Conservation (phyloP, 2,113 vertebrate genomes). For the Laterallus jamaicensis region DNA sequence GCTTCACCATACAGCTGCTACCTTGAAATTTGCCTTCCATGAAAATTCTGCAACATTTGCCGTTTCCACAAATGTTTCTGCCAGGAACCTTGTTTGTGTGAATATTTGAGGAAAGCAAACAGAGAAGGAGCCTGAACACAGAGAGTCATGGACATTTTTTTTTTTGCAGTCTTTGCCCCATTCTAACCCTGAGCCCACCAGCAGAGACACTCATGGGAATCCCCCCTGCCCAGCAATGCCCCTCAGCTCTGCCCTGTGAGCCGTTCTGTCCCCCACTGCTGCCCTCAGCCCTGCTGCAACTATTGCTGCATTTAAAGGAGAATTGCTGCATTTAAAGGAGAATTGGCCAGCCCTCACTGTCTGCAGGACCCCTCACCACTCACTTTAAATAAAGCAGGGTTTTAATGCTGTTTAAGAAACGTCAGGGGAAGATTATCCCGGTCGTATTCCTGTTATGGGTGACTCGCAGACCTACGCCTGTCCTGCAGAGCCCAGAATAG, state of each 20-base stretch:
- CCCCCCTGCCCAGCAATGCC: neutral
- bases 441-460: neutral
- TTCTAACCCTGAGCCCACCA: neutral
- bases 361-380: neutral
- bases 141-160: neutral
- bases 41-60: slow-evolving; percentile 43
- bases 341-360: neutral
- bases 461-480: neutral
- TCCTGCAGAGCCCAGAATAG: neutral
- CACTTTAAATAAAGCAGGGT: neutral
- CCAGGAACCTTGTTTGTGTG: slow-evolving; percentile 30
- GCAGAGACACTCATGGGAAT: neutral
- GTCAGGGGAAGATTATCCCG: neutral
- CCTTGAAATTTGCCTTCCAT: neutral
- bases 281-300: neutral
- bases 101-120: slow-evolving; percentile 54
- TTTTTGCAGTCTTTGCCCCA: neutral
- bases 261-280: neutral
- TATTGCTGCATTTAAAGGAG: neutral
- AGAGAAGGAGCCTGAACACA: slow-evolving; percentile 31
- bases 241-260: neutral
- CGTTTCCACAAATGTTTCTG: slow-evolving; percentile 40
- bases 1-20: neutral
- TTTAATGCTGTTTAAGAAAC: neutral
- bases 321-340: neutral